A percentile compares a stretch with the other conserved stretches of the same genome.
Conservation (phyloP, 2,113 vertebrate species). For the Maccullochella peelii region DNA sequence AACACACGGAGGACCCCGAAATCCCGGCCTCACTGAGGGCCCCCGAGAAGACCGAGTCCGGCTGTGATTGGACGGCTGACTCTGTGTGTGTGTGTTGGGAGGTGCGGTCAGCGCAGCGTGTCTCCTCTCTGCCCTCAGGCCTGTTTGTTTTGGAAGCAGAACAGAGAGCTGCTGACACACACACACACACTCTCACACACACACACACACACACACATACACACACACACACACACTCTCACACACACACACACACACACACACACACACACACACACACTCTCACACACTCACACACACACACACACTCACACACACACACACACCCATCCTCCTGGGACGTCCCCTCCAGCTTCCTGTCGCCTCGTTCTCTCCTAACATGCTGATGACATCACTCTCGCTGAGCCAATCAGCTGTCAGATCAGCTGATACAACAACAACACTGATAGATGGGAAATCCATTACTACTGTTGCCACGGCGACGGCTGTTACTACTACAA, state of each 20-base stretch:
- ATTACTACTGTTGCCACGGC: not conserved
- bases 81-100: constrained; percentile 28
- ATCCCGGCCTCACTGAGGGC: not conserved
- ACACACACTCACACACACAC: constrained; percentile 47
- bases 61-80: not conserved
- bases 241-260: constrained; percentile 44
- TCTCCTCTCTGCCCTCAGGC: constrained; percentile 64
- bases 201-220: constrained; percentile 46
- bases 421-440: constrained; percentile 31
- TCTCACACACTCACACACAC: constrained; percentile 22
- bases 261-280: constrained; percentile 25
- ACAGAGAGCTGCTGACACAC: constrained; percentile 39
- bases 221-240: constrained; percentile 40
- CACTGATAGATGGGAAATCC: not conserved
- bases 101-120: constrained; percentile 60
- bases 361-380: constrained; percentile 24
- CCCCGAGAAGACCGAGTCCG: not conserved
- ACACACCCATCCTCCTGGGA: constrained; percentile 40
- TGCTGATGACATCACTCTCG: constrained; percentile 49
- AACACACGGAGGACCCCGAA: not conserved
- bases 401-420: constrained; percentile 48
- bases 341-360: constrained; percentile 51
- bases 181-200: constrained; percentile 24
- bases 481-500: not conserved
- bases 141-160: constrained; percentile 69